These are phyloP conservation scores for Delia radicum DNA, from an alignment of 1,140 invertebrate species.

Conservation along the genomic window DNA sequence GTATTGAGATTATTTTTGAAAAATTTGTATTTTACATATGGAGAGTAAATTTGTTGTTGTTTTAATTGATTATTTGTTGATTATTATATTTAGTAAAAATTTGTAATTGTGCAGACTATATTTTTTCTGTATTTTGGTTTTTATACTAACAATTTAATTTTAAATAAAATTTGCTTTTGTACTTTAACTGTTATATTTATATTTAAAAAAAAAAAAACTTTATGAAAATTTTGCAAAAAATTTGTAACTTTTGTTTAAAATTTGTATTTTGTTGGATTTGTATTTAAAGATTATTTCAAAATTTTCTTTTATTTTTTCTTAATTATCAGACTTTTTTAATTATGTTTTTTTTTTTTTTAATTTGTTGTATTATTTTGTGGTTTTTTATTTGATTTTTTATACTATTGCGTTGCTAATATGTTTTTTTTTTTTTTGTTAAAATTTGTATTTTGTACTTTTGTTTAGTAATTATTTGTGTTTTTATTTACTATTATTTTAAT, in stretches of 20 bases:
- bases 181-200: constrained; percentile 14
- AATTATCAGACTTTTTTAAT: constrained; percentile 18
- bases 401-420: constrained; percentile 11
- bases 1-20: neutral
- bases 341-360: constrained; percentile 3
- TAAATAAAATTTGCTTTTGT: constrained; percentile 14
- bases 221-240: neutral
- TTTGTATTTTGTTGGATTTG: constrained; percentile 9
- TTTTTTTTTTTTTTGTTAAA: constrained; percentile 18
- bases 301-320: constrained; percentile 37
- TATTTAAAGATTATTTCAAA: constrained; percentile 34
- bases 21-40: neutral
- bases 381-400: constrained; percentile 12
- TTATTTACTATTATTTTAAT: neutral
- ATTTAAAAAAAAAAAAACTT: too few relatives aligned
- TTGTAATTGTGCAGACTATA: constrained; percentile 22
- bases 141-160: constrained; percentile 4
- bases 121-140: neutral
- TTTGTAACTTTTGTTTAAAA: neutral
- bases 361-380: constrained; percentile 5
- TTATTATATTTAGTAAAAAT: constrained; percentile 4
- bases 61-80: neutral
- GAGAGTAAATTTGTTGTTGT: neutral
- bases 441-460: constrained; percentile 25
- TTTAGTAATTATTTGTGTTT: constrained; percentile 24